phyloP scores from a whole-genome alignment of 2,113 vertebrate species.

The Pygoscelis adeliae region DNA sequence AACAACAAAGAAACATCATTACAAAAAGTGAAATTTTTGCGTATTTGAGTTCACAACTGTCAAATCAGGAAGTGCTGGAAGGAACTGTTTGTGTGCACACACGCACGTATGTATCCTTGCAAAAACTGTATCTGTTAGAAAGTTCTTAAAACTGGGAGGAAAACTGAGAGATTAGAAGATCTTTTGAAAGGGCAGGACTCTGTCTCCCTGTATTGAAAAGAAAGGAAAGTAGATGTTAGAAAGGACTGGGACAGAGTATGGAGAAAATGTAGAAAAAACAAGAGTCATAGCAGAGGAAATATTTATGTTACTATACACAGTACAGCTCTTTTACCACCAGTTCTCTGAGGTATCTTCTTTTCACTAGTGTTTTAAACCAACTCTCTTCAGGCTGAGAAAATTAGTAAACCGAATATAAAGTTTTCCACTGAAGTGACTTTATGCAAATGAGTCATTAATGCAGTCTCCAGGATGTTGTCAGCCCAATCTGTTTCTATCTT shows the following conservation, averaged over 20 bases:
- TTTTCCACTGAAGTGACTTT: conserved; percentile 16
- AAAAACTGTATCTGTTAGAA: not conserved
- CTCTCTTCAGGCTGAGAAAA: not conserved
- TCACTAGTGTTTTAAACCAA: not conserved
- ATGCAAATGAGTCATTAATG: conserved; percentile 53
- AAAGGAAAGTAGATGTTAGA: not conserved
- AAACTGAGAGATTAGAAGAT: not conserved
- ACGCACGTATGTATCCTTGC: not conserved
- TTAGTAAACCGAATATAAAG: not conserved
- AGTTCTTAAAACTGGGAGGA: not conserved
- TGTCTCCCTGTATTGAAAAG: not conserved
- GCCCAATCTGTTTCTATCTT: conserved; percentile 53
- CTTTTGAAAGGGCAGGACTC: not conserved
- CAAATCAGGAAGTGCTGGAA: not conserved
- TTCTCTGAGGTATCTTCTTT: not conserved
- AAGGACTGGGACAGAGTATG: not conserved
- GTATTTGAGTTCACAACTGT: not conserved
- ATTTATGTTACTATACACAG: not conserved
- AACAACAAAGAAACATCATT: not conserved
- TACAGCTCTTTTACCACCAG: not conserved
- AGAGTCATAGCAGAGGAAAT: not conserved
- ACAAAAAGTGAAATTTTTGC: not conserved
- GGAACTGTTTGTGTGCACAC: not conserved
- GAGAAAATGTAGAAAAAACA: not conserved
- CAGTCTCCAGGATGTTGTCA: conserved; percentile 42